Evolutionary conservation across 2,888 invertebrate species (phyloP), one percentile per base, ranked within the genome.

Genomic region (Eueremaeus valkanovi): DNA sequence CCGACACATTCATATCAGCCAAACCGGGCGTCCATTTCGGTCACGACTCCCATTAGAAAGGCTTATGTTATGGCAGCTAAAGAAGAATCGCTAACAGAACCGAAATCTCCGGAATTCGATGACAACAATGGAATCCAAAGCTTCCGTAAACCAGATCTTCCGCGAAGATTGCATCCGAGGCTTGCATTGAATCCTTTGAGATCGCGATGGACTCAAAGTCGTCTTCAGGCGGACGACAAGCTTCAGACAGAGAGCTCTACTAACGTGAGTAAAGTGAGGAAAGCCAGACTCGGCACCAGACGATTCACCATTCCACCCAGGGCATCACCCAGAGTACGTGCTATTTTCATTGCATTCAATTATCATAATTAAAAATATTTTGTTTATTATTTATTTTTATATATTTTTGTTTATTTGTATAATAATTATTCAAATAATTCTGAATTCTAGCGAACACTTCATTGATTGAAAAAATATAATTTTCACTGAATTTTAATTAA

Each of bases 221-320:
- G 11, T 24, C 24, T 51, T 33, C 27, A 76, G 18, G 61, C 36
- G 3, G 49, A 76, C 18, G 68, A 73, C 49, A 61, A 75, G 27
- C 18, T 18, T 8, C 16, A 74, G 31, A 21, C 27, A 13, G 36
- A 66, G 18, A 72, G 13, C 45, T 11, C 42, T 24, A 3, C 33
- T 21, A 45, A 63, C 16, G 55, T 18, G 5, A 42, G 9, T 40
- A 75, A 72, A 61, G 33, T 55, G 9, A 45, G 63, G 29, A 55
- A 58, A 51, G 31, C 58, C 5, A 72, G 73, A 49, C 40, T 75
- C 21, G 66, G 74, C 24, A 45, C 68, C n/a, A 63, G 72, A 61
- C 31, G 76, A 21, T 76, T 75, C 29, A 31, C 74, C n/a, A 66
- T 70, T 13, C 58, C 75, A n/a, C 75, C 77, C 18, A 27, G 75